These are phyloP conservation scores for Silvanus unidentatus DNA, from an alignment of 2,888 invertebrate genomes.

Conservation along the genomic window DNA sequence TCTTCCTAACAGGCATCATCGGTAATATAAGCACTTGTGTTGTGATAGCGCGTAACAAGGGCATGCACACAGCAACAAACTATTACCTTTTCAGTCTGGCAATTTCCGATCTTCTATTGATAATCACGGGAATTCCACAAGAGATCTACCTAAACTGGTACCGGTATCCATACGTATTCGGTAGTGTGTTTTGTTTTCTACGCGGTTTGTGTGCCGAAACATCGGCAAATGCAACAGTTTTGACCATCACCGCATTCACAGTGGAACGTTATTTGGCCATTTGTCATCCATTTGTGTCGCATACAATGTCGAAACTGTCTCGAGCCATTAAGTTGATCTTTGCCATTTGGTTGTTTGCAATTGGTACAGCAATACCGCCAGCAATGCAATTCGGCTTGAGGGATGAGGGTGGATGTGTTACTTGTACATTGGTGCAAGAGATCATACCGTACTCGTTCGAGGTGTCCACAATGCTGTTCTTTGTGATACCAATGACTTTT, in stretches of 20 bases:
- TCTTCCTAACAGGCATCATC: conserved; percentile 71
- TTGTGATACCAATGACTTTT: conserved; percentile 80
- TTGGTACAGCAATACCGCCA: conserved; percentile 69
- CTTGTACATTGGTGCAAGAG: conserved; percentile 28
- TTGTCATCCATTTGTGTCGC: conserved; percentile 63
- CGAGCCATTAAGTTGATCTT: conserved; percentile 77
- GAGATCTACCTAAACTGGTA: conserved; percentile 77
- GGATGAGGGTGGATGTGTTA: conserved; percentile 40
- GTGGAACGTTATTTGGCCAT: conserved; percentile 66
- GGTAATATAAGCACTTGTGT: conserved; percentile 82
- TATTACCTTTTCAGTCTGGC: conserved; percentile 82
- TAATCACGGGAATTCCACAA: conserved; percentile 74
- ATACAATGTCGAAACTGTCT: conserved; percentile 82
- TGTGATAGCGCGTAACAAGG: conserved; percentile 74
- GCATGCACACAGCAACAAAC: conserved; percentile 77
- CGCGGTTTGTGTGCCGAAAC: conserved; percentile 76
- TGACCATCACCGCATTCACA: conserved; percentile 65
- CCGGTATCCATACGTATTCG: conserved; percentile 72
- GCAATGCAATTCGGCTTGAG: conserved; percentile 52
- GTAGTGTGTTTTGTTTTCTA: conserved; percentile 70
- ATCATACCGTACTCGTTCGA: conserved; percentile 65
- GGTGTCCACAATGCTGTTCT: conserved; percentile 75
- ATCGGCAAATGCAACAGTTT: conserved; percentile 69
- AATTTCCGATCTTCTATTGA: conserved; percentile 71
- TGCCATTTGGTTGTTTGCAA: conserved; percentile 72